These are phyloP conservation scores for Acinonyx jubatus DNA, from an alignment of 2,113 vertebrate species.

Conservation along the genomic window DNA sequence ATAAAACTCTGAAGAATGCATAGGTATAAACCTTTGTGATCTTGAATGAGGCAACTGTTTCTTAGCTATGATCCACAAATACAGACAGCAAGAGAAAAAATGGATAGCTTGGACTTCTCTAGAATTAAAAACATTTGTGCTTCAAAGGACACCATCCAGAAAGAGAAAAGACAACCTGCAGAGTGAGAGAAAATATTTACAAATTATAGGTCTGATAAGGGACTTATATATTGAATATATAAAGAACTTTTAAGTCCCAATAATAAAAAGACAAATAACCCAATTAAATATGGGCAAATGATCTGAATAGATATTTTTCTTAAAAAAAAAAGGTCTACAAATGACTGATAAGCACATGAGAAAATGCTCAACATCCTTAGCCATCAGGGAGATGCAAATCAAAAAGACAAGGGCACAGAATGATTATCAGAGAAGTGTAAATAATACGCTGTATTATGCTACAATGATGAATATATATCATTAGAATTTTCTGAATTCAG, in stretches of 20 bases:
- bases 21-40: neutral
- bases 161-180: neutral
- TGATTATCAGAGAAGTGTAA: neutral
- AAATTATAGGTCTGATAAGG: neutral
- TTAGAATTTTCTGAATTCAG: neutral
- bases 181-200: neutral
- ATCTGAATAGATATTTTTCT: neutral
- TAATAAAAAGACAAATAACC: neutral
- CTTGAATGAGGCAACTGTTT: neutral
- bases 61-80: neutral
- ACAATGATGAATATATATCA: neutral
- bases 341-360: neutral
- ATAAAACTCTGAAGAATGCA: neutral
- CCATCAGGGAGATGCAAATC: neutral
- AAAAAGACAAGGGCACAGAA: neutral
- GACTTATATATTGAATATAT: neutral
- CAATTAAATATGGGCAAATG: neutral
- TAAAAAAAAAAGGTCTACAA: neutral
- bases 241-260: neutral
- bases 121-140: neutral
- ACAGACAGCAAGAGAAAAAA: neutral
- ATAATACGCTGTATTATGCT: neutral
- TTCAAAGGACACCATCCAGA: neutral
- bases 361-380: neutral
- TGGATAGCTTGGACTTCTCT: neutral